Conservation (phyloP, 2,113 vertebrate species). For the Pundamilia nyererei region DNA sequence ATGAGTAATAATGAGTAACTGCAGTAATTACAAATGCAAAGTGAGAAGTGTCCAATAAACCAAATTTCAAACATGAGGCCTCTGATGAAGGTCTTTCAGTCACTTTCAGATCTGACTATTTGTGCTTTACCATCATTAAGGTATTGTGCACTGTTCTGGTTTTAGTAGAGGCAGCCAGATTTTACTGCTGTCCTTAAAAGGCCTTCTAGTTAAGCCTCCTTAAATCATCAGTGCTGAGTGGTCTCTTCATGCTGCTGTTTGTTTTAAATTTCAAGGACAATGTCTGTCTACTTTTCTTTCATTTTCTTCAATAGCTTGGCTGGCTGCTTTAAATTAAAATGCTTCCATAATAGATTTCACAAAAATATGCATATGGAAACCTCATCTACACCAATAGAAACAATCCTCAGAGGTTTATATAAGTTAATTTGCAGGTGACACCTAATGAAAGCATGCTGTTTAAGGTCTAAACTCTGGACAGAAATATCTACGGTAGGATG, state of each 20-base stretch:
- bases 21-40: background rate
- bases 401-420: background rate
- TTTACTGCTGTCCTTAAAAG: background rate
- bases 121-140: background rate
- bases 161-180: background rate
- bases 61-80: background rate
- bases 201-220: background rate
- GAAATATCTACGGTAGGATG: background rate
- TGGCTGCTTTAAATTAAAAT: background rate
- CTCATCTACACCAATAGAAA: conserved; percentile 15
- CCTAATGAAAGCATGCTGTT: conserved; percentile 14
- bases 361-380: background rate
- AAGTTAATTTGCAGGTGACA: background rate
- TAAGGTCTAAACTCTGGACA: background rate
- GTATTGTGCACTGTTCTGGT: background rate
- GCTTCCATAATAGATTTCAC: background rate
- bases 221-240: background rate
- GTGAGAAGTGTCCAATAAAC: background rate
- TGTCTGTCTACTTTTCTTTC: background rate
- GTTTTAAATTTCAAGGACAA: background rate
- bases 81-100: background rate
- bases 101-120: background rate
- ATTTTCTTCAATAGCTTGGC: background rate
- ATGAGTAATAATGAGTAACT: background rate
- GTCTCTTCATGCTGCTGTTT: background rate